Evolutionary conservation across 2,113 vertebrate species (phyloP).

Genomic region (Boulengeromyrus knoepffleri): DNA sequence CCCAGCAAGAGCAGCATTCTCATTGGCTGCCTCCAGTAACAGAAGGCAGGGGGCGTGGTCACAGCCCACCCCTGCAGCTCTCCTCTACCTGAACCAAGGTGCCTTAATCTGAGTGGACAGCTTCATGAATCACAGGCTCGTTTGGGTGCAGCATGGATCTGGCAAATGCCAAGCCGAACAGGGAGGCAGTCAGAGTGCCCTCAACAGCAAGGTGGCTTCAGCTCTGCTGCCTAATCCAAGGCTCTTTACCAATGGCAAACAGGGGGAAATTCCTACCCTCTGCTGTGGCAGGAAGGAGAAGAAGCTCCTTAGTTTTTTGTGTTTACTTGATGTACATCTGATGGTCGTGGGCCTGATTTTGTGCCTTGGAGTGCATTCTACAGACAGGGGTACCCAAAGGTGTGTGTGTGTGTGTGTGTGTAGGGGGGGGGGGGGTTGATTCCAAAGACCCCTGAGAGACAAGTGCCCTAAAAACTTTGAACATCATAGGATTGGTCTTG

Average conservation of each 20-base stretch:
- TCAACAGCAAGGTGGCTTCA: neutral
- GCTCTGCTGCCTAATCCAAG: neutral
- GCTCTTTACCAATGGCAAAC: neutral
- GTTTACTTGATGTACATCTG: neutral
- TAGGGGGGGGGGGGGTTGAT: neutral
- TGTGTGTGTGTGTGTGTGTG: too few species aligned
- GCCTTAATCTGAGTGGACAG: conserved; percentile 62
- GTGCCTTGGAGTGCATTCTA: neutral
- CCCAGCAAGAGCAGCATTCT: conserved; percentile 23
- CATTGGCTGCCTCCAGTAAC: conserved; percentile 25
- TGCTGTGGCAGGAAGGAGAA: neutral
- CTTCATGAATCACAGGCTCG: conserved; percentile 63
- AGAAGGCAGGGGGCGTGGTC: conserved; percentile 23
- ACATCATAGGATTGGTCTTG: neutral
- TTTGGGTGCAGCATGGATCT: conserved; percentile 61
- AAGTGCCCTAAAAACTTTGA: neutral
- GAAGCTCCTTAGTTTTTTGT: neutral
- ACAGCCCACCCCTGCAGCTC: conserved; percentile 13
- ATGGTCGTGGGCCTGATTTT: neutral
- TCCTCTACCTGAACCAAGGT: conserved; percentile 59
- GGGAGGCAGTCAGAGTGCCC: neutral
- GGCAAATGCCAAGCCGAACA: conserved; percentile 64
- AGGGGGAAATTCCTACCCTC: neutral
- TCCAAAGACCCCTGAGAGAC: neutral
- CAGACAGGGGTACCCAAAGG: too few species aligned